A percentile compares a stretch with the other conserved stretches of the same genome.
Evolutionary conservation across 2,888 invertebrate genomes (phyloP).

Genomic region (Plebejus argus): DNA sequence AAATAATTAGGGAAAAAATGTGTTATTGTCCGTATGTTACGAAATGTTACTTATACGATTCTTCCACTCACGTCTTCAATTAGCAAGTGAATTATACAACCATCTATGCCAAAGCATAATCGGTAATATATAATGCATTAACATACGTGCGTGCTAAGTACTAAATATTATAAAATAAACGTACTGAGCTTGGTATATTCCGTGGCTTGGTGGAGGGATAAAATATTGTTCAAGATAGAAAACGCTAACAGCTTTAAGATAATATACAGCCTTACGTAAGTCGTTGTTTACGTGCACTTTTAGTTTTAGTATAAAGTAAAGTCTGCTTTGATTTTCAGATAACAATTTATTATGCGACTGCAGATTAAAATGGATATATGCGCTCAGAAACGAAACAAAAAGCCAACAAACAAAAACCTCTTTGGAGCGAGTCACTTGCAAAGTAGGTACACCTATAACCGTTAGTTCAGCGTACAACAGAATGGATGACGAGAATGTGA

Average conservation of each 20-base stretch:
- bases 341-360: conserved; percentile 93
- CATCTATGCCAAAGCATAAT: background rate
- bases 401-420: conserved; percentile 85
- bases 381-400: conserved; percentile 87
- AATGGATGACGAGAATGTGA: conserved; percentile 58
- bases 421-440: conserved; percentile 86
- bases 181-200: background rate
- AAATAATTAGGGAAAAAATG: too few relatives aligned
- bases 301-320: background rate
- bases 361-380: conserved; percentile 89
- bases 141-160: background rate
- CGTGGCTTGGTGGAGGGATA: background rate
- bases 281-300: background rate
- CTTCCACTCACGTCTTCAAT: too few relatives aligned
- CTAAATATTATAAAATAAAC: background rate
- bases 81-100: background rate
- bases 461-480: conserved; percentile 75
- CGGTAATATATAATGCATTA: background rate
- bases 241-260: conserved; percentile 17
- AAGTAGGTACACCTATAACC: conserved; percentile 77
- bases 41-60: too few relatives aligned
- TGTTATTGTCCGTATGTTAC: too few relatives aligned
- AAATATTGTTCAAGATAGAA: conserved; percentile 5
- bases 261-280: conserved; percentile 1
- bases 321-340: conserved; percentile 78